Conservation (phyloP, 2,113 vertebrate genomes). For the Colius striatus region DNA sequence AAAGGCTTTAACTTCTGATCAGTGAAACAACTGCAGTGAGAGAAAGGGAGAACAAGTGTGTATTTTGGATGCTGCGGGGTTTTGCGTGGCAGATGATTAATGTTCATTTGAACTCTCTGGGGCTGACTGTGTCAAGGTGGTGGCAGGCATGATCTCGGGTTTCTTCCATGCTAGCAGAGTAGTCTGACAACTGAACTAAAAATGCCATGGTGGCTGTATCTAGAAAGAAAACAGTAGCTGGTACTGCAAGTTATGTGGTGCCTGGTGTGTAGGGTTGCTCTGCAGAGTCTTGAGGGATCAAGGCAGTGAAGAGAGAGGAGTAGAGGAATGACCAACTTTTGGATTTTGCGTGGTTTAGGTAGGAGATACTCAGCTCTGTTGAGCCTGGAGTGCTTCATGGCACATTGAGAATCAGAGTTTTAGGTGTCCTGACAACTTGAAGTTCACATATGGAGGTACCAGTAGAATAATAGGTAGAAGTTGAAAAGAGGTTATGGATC, state of each 20-base stretch:
- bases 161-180: neutral
- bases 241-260: neutral
- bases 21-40: neutral
- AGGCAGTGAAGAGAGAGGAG: neutral
- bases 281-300: neutral
- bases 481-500: neutral
- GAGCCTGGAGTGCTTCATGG: neutral
- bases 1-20: neutral
- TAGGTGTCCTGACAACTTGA: neutral
- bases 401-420: neutral
- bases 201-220: neutral
- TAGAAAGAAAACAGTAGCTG: neutral
- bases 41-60: neutral
- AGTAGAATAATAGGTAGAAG: neutral
- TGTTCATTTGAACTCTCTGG: neutral
- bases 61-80: neutral
- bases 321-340: rapidly evolving
- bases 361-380: neutral
- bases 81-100: neutral
- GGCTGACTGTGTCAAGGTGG: neutral
- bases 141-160: neutral
- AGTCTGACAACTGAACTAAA: neutral
- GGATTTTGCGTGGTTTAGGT: neutral
- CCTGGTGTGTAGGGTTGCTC: neutral
- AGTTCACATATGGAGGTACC: neutral